A percentile compares a stretch with the other conserved stretches of the same genome.
Conservation (phyloP, 2,888 invertebrate species). For the Lacanobia oleracea region DNA sequence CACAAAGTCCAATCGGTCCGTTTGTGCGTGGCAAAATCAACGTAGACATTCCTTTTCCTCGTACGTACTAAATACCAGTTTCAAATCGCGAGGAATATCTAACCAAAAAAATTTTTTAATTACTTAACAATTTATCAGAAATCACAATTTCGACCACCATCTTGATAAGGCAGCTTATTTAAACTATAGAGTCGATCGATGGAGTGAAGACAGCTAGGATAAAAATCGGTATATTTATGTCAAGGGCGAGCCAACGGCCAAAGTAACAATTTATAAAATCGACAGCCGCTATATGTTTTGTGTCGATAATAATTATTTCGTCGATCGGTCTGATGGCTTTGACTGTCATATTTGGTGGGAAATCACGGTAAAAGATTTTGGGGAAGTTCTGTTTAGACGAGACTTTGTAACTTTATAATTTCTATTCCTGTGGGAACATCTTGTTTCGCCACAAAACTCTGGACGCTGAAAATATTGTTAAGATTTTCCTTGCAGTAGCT, state of each 20-base stretch:
- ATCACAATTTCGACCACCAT: slow-evolving; percentile 21
- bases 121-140: slow-evolving; percentile 1
- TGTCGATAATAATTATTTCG: slow-evolving; percentile 44
- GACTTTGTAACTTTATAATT: too few species aligned
- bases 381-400: too few species aligned
- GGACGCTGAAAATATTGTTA: too few species aligned
- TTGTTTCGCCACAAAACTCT: too few species aligned
- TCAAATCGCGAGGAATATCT: not conserved
- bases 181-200: slow-evolving; percentile 55
- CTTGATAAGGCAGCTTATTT: slow-evolving; percentile 48
- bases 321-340: slow-evolving; percentile 10
- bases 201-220: slow-evolving; percentile 42
- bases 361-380: not conserved
- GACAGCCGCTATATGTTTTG: slow-evolving; percentile 43
- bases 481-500: too few species aligned
- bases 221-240: slow-evolving; percentile 62
- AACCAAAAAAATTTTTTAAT: not conserved
- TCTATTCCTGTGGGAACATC: too few species aligned
- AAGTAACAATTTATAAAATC: slow-evolving; percentile 58
- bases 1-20: not conserved
- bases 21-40: too few species aligned
- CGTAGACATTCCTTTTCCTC: too few species aligned
- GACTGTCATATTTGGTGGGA: not conserved
- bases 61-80: too few species aligned
- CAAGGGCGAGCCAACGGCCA: slow-evolving; percentile 54